Conservation (phyloP, 2,797 vertebrate genomes). For the Thunnus albacares region DNA sequence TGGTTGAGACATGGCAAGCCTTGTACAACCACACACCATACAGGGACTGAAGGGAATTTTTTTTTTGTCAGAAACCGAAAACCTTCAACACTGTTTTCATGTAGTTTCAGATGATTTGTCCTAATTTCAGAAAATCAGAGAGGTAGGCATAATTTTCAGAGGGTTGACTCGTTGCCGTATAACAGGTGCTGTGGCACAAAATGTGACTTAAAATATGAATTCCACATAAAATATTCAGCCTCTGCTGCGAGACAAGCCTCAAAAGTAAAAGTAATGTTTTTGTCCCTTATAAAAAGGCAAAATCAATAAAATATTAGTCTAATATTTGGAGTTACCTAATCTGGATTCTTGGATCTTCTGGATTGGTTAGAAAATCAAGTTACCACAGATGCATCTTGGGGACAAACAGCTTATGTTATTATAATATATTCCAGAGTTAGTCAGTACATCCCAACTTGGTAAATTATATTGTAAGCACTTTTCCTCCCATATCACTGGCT, state of each 20-base stretch:
- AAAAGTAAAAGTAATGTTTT: too few species aligned
- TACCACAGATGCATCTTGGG: too few species aligned
- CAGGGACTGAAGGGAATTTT: background rate
- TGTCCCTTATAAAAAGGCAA: too few species aligned
- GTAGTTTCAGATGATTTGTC: background rate
- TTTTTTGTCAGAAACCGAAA: constrained; percentile 13
- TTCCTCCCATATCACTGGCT: background rate
- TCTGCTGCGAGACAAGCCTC: too few species aligned
- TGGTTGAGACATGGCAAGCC: constrained; percentile 3
- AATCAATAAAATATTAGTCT: too few species aligned
- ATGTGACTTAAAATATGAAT: background rate
- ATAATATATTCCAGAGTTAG: background rate
- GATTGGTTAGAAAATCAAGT: too few species aligned
- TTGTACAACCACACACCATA: background rate
- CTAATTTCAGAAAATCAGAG: background rate
- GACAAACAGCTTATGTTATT: too few species aligned
- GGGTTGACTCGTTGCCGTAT: too few species aligned
- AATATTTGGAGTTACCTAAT: too few species aligned
- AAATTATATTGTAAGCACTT: background rate
- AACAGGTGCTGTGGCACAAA: background rate
- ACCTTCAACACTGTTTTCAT: background rate
- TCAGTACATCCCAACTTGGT: background rate
- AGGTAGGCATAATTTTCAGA: background rate
- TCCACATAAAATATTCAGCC: background rate
- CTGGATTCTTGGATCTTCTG: too few species aligned